Evolutionary conservation across 2,113 vertebrate genomes (phyloP), one percentile per base, ranked within the genome.

Genomic region (Tyto alba): DNA sequence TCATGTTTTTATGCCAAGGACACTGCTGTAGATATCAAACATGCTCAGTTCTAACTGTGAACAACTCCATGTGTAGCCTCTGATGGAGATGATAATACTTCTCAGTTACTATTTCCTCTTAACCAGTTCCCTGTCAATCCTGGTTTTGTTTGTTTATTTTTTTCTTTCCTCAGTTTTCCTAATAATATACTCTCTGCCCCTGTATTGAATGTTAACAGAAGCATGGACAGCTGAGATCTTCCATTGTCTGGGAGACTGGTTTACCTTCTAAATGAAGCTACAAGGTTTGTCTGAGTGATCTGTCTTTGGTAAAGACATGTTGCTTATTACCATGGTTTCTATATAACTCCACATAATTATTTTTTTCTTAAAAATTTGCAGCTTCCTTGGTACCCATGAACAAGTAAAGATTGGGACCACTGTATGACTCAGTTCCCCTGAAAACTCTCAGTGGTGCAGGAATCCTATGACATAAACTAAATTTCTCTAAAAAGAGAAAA

Each of bases 401-500:
- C 16, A 32, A 27, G 47, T 56, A 64, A 89, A 78, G 7, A 30
- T 74, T 9, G 22, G 64, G 38, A 57, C 41, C 63, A 43, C 60
- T 45, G 21, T 25, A 41, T 41, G 29, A 76, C 56, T 75, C 48
- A 25, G 48, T 56, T 88, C 21, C 23, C 21, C 7, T 78, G n/a
- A 59, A 88, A 85, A 77, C 9, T 59, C 21, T 53, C 69, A 60
- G 59, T 25, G 23, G 38, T 52, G 23, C 15, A 50, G 32, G 40
- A 40, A 45, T 75, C 43, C 34, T 74, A 43, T 80, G 45, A 45
- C 25, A 85, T 76, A 89, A 90, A 68, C 12, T 69, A 62, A 53
- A 86, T 88, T 91, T 86, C 4, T n/a, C n/a, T n/a, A n/a, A n/a
- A n/a, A n/a, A n/a, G 40, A 64, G 64, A 88, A 87, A 68, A 75